Conservation (phyloP, 2,888 invertebrate genomes). For the Therioaphis trifolii region DNA sequence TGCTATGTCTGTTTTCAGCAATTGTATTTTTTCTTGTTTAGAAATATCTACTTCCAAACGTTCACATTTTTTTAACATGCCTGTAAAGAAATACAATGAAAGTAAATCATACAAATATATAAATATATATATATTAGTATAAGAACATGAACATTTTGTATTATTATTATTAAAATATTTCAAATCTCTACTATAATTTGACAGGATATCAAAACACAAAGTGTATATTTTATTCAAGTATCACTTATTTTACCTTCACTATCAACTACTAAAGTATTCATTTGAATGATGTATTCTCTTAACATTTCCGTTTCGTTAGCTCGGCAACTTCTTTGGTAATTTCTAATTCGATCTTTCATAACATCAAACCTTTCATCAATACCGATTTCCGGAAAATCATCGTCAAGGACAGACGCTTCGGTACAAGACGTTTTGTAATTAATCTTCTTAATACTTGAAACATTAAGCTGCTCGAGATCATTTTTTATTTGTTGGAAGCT, state of each 20-base stretch:
- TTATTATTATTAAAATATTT: background rate
- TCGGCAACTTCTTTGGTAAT: slow-evolving; percentile 8
- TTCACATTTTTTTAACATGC: slow-evolving; percentile 71
- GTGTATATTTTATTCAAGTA: background rate
- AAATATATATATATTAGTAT: background rate
- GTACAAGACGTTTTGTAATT: background rate
- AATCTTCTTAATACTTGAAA: background rate
- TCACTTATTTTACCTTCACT: slow-evolving; percentile 38
- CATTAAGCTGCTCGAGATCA: slow-evolving; percentile 19
- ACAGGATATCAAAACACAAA: slow-evolving; percentile 18
- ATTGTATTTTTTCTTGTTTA: slow-evolving; percentile 67
- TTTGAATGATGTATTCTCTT: slow-evolving; percentile 20
- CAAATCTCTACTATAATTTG: background rate
- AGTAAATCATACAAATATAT: background rate
- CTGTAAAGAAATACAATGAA: slow-evolving; percentile 67
- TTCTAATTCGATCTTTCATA: slow-evolving; percentile 43
- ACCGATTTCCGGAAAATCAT: slow-evolving; percentile 15
- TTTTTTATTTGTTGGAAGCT: slow-evolving; percentile 45
- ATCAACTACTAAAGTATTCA: slow-evolving; percentile 26
- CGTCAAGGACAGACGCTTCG: background rate
- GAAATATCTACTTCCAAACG: slow-evolving; percentile 69
- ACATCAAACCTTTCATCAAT: slow-evolving; percentile 35
- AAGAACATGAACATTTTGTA: background rate
- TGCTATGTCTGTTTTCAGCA: slow-evolving; percentile 68
- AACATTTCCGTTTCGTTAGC: slow-evolving; percentile 37